Evolutionary conservation across 1,140 invertebrate genomes (phyloP).

Genomic region (Euglossa dilemma): DNA sequence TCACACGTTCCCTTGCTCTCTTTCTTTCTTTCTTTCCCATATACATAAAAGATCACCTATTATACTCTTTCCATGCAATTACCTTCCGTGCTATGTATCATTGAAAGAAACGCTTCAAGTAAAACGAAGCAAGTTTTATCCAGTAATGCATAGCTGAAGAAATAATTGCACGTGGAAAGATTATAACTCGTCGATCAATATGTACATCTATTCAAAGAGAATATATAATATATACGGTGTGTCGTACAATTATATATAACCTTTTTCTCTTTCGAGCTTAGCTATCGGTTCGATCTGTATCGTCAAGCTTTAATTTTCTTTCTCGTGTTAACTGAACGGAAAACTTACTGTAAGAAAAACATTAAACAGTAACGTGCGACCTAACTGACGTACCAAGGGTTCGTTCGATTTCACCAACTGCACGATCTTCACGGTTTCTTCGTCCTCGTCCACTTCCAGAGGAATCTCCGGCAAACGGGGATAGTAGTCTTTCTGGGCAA

Average conservation of each 20-base stretch:
- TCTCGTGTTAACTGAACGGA: slow-evolving; percentile 40
- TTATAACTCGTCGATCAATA: background rate
- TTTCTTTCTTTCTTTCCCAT: background rate
- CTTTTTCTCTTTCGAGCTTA: background rate
- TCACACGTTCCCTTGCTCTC: background rate
- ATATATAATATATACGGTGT: background rate
- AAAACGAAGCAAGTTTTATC: no score
- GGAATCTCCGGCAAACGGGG: slow-evolving; percentile 95
- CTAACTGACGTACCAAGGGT: slow-evolving; percentile 90
- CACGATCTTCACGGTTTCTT: slow-evolving; percentile 98
- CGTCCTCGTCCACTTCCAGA: slow-evolving; percentile 94
- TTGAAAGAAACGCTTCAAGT: no score
- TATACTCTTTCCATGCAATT: background rate
- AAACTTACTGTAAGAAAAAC: slow-evolving; percentile 3
- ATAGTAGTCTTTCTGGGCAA: slow-evolving; percentile 97
- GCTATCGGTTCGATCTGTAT: slow-evolving; percentile 11
- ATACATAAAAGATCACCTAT: background rate
- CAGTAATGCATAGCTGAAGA: no score
- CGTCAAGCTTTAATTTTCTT: background rate
- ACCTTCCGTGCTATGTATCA: no score
- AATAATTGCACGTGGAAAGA: background rate
- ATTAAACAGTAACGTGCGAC: slow-evolving; percentile 36
- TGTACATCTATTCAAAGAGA: background rate
- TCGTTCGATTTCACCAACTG: slow-evolving; percentile 98
- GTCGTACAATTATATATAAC: background rate